Percentiles rank a stretch among this genome's conserved stretches.
Conservation (phyloP, 2,797 vertebrate genomes). For the Poeciliopsis paucimaculata region DNA sequence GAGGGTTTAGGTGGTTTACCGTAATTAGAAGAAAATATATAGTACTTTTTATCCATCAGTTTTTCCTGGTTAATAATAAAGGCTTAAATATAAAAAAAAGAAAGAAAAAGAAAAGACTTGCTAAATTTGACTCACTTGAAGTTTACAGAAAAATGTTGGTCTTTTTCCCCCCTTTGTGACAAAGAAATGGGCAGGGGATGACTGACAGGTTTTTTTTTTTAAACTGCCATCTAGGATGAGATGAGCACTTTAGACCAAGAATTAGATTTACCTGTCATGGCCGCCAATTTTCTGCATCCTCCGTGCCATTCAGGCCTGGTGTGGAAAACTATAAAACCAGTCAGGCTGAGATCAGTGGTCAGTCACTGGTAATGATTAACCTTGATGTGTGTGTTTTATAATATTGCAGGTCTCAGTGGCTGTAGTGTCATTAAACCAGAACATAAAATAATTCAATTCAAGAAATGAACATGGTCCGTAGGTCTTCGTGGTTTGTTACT, state of each 20-base stretch:
- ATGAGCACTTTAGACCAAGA: constrained; percentile 41
- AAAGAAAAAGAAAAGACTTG: background rate
- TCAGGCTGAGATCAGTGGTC: constrained; percentile 40
- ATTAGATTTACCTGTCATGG: constrained; percentile 50
- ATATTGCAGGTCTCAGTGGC: background rate
- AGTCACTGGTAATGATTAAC: constrained; percentile 21
- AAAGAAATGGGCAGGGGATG: constrained; percentile 38
- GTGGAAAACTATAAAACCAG: constrained; percentile 21
- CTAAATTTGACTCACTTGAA: constrained; percentile 11
- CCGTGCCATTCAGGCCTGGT: constrained; percentile 9
- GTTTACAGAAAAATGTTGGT: constrained; percentile 23
- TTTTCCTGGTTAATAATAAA: constrained; percentile 20
- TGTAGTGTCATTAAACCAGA: background rate
- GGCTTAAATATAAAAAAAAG: constrained; percentile 30
- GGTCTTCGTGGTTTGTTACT: background rate
- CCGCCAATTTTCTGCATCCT: background rate
- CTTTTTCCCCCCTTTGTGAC: constrained; percentile 33
- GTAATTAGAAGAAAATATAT: too few species aligned
- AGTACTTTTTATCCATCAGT: background rate
- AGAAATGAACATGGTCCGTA: background rate
- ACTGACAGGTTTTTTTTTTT: constrained; percentile 48
- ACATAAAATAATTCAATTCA: background rate
- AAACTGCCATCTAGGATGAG: constrained; percentile 39
- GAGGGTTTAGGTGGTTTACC: constrained; percentile 7
- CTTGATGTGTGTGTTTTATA: background rate